Evolutionary conservation across 2,888 invertebrate genomes (phyloP).

Genomic region (Stenolophus ochropezus): DNA sequence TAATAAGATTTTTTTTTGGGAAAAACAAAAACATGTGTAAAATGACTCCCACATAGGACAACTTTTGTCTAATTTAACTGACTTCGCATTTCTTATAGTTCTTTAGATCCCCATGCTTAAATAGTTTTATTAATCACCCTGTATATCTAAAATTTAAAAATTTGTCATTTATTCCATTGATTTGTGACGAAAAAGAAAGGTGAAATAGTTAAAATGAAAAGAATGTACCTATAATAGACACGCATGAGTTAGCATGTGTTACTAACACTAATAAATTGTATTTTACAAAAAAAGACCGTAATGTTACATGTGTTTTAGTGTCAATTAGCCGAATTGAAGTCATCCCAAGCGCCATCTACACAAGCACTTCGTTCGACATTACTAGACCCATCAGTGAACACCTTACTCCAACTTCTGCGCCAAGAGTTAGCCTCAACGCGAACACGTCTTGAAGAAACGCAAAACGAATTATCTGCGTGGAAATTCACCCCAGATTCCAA

Average conservation of each 20-base stretch:
- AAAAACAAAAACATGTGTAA: too few species aligned
- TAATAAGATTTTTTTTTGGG: too few species aligned
- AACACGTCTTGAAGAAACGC: constrained; percentile 95
- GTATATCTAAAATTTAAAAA: too few species aligned
- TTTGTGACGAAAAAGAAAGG: too few species aligned
- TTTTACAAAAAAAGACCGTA: not conserved
- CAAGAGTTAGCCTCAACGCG: constrained; percentile 92
- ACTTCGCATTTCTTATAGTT: too few species aligned
- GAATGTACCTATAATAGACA: not conserved
- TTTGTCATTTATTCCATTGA: too few species aligned
- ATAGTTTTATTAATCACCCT: too few species aligned
- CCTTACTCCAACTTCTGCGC: constrained; percentile 92
- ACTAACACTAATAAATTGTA: too few species aligned
- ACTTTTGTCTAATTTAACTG: too few species aligned
- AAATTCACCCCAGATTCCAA: constrained; percentile 99
- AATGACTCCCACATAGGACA: too few species aligned
- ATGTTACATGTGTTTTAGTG: constrained; percentile 76
- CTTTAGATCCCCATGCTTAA: too few species aligned
- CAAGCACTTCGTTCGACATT: constrained; percentile 87
- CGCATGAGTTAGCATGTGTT: not conserved
- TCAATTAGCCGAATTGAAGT: constrained; percentile 95
- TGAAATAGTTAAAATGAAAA: too few species aligned
- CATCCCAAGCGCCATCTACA: constrained; percentile 84
- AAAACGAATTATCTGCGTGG: constrained; percentile 98
- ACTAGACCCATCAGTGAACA: constrained; percentile 96